phyloP scores from a whole-genome alignment of 2,888 invertebrate genomes.

The Hymenopus coronatus region DNA sequence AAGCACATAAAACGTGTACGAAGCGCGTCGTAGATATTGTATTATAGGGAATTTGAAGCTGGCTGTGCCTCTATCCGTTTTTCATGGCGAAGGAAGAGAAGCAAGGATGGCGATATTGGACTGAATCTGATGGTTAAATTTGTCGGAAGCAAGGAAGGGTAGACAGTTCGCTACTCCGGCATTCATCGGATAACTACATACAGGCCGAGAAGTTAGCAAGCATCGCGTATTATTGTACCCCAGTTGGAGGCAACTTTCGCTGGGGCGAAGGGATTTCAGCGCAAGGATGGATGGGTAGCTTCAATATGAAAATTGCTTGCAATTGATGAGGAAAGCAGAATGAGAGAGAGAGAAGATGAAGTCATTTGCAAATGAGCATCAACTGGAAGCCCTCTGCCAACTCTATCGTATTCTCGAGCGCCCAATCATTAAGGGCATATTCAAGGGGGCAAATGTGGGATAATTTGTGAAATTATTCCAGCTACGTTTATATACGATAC shows the following conservation, averaged over 20 bases:
- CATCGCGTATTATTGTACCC: background rate
- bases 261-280: background rate
- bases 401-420: slow-evolving; percentile 11
- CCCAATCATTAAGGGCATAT: slow-evolving; percentile 44
- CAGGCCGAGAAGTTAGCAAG: background rate
- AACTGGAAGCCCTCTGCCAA: slow-evolving; percentile 5
- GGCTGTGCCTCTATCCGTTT: background rate
- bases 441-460: slow-evolving; percentile 43
- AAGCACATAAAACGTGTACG: background rate
- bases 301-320: slow-evolving; percentile 37
- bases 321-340: slow-evolving; percentile 34
- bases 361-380: slow-evolving; percentile 35
- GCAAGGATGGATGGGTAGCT: slow-evolving; percentile 30
- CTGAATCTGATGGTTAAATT: slow-evolving; percentile 31
- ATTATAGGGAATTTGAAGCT: background rate
- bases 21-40: background rate
- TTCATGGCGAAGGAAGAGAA: background rate
- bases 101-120: background rate
- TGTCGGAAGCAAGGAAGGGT: slow-evolving; percentile 25
- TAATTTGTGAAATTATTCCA: slow-evolving; percentile 48
- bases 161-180: background rate
- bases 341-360: slow-evolving; percentile 31
- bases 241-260: slow-evolving; percentile 10
- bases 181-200: background rate
- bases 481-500: slow-evolving; percentile 28